phyloP scores from a whole-genome alignment of 2,113 vertebrate genomes.

The Campylomormyrus numenius region DNA sequence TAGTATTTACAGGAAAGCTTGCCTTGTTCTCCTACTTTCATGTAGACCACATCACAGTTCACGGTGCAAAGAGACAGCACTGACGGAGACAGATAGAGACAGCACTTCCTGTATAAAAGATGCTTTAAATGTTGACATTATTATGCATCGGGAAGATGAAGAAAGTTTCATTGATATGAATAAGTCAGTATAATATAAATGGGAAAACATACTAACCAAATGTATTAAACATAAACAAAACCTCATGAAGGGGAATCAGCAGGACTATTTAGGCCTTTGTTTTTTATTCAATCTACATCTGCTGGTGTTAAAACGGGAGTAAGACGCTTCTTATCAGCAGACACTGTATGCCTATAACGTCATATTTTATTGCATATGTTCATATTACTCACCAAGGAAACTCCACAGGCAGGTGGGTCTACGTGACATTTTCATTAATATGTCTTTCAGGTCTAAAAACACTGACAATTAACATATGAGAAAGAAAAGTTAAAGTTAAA shows the following conservation, averaged over 20 bases:
- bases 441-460: background rate
- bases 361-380: background rate
- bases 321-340: background rate
- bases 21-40: accelerated
- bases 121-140: background rate
- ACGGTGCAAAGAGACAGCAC: constrained; percentile 29
- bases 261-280: background rate
- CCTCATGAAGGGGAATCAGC: background rate
- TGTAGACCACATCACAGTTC: background rate
- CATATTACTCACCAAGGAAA: constrained; percentile 15
- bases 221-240: background rate
- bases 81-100: background rate
- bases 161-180: background rate
- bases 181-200: background rate
- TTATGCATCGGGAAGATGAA: background rate
- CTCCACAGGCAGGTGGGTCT: background rate
- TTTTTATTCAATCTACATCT: background rate
- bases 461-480: background rate
- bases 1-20: constrained; percentile 20
- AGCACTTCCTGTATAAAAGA: background rate
- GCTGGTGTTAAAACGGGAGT: background rate
- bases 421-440: background rate
- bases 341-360: background rate
- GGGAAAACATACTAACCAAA: background rate
- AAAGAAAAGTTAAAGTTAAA: background rate